These are phyloP conservation scores for Azorinus chamasolen DNA, from an alignment of 2,888 invertebrate genomes.

Conservation along the genomic window DNA sequence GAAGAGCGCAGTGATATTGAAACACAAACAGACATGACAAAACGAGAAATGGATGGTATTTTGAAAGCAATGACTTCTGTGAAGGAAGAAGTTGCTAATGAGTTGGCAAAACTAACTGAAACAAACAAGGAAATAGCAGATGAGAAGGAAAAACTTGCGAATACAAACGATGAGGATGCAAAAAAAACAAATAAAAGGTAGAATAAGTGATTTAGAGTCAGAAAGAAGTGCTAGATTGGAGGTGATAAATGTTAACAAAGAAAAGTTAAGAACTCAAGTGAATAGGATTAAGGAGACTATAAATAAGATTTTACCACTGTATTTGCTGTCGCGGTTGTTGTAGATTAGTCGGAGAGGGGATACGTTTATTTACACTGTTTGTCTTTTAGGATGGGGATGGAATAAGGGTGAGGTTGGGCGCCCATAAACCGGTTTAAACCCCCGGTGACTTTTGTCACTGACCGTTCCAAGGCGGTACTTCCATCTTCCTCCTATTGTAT, in stretches of 20 bases:
- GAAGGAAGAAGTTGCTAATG: conserved; percentile 41
- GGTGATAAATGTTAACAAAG: conserved; percentile 35
- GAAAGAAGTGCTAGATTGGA: conserved; percentile 43
- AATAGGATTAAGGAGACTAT: conserved; percentile 45
- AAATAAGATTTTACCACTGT: conserved; percentile 28
- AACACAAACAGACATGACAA: conserved; percentile 36
- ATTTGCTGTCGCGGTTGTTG: too few relatives aligned
- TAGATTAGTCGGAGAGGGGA: too few relatives aligned
- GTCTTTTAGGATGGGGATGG: too few relatives aligned
- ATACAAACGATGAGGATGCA: conserved; percentile 17
- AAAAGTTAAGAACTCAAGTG: conserved; percentile 39
- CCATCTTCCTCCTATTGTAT: too few relatives aligned
- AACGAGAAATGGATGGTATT: conserved; percentile 41
- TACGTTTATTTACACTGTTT: too few relatives aligned
- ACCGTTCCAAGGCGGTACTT: too few relatives aligned
- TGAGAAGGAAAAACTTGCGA: conserved; percentile 33
- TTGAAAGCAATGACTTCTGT: conserved; percentile 46
- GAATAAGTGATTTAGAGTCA: conserved; percentile 37
- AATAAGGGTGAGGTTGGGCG: too few relatives aligned
- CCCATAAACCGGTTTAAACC: too few relatives aligned
- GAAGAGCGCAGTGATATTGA: conserved; percentile 15
- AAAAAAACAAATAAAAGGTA: conserved; percentile 16
- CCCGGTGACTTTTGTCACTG: too few relatives aligned
- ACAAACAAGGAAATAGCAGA: conserved; percentile 31
- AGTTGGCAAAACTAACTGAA: conserved; percentile 35